These are phyloP conservation scores for Taurulus bubalis DNA, from an alignment of 2,113 vertebrate species.

Conservation along the genomic window DNA sequence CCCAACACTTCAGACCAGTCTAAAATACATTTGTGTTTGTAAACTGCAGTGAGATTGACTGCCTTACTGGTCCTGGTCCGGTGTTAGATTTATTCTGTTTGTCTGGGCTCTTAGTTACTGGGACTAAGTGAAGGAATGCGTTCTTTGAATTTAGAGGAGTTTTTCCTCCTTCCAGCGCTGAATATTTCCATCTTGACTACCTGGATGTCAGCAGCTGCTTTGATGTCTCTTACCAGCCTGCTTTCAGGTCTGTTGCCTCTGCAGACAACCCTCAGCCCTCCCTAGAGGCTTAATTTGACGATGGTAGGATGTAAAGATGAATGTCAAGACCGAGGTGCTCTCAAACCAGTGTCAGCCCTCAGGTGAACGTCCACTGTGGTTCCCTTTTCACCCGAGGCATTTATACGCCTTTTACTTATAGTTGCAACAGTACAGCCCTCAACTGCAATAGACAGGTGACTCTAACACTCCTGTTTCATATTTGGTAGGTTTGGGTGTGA, in stretches of 20 bases:
- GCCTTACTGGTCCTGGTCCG: background rate
- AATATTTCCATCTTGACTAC: constrained; percentile 35
- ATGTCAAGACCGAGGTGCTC: constrained; percentile 40
- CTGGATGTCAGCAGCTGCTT: constrained; percentile 35
- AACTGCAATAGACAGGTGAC: constrained; percentile 1
- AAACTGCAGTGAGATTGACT: background rate
- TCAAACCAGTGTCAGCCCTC: constrained; percentile 28
- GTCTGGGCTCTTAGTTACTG: background rate
- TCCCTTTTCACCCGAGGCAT: constrained; percentile 22
- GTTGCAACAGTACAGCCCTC: constrained; percentile 12
- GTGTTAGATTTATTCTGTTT: background rate
- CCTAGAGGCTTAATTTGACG: constrained; percentile 61
- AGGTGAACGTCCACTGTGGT: constrained; percentile 18
- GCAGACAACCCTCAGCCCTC: constrained; percentile 38
- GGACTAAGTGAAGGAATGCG: background rate
- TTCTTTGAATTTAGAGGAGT: constrained; percentile 2
- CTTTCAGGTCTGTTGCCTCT: constrained; percentile 50
- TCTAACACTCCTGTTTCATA: constrained; percentile 17
- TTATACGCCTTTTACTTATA: constrained; percentile 13
- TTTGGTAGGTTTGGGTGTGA: constrained; percentile 1
- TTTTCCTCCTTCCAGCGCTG: background rate
- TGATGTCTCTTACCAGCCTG: constrained; percentile 37
- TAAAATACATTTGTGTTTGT: background rate
- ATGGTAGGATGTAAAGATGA: constrained; percentile 55
- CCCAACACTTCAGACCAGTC: too few species aligned